Percentiles rank a stretch among this genome's conserved stretches.
phyloP scores from a whole-genome alignment of 1,140 invertebrate species.

The Drosophila littoralis region DNA sequence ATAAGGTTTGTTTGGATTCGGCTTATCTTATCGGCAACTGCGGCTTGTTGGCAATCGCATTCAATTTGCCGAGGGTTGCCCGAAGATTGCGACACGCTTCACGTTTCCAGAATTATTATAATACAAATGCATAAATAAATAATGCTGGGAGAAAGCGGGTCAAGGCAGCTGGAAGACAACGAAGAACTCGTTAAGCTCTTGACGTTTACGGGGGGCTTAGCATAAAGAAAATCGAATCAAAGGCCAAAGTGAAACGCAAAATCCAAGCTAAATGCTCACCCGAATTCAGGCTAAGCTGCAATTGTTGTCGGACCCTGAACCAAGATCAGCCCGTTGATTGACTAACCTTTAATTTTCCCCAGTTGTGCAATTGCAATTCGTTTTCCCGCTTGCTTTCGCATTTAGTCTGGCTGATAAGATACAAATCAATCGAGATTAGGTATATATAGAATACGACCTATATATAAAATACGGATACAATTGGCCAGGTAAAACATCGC shows the following conservation, averaged over 20 bases:
- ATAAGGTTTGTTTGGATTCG: constrained; percentile 62
- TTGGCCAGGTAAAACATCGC: too few species aligned
- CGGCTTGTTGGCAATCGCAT: constrained; percentile 2
- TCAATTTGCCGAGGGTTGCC: constrained; percentile 10
- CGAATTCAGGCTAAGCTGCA: background rate
- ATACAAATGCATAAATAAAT: background rate
- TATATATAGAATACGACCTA: too few species aligned
- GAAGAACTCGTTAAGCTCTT: background rate
- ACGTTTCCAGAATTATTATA: background rate
- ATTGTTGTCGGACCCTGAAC: background rate
- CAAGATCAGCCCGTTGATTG: constrained; percentile 12
- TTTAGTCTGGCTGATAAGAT: constrained; percentile 3
- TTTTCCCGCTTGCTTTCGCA: background rate
- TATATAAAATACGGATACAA: too few species aligned
- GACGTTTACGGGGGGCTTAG: background rate
- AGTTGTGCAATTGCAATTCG: background rate
- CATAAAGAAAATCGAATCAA: background rate
- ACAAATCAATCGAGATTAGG: background rate
- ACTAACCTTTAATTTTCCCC: background rate
- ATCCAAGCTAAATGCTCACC: background rate
- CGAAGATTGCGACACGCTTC: background rate
- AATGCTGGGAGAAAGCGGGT: constrained; percentile 29
- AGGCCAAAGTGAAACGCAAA: background rate
- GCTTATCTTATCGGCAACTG: constrained; percentile 52
- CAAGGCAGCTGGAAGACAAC: constrained; percentile 10